Conservation (phyloP, 2,797 vertebrate species). For the Nothura maculosa region DNA sequence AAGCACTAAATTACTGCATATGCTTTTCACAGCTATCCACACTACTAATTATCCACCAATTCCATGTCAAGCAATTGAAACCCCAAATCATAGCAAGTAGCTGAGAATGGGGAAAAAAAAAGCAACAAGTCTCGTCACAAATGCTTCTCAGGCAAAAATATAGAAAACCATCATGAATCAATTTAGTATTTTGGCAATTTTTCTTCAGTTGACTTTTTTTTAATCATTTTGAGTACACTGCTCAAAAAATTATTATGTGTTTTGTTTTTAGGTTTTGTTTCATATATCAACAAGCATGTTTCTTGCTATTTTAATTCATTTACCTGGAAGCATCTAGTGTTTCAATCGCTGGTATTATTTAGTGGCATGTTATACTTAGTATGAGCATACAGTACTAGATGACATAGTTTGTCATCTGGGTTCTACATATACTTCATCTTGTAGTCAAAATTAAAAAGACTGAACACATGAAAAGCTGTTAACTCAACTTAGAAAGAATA, state of each 20-base stretch:
- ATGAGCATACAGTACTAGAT: neutral
- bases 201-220: neutral
- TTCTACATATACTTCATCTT: neutral
- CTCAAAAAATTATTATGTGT: neutral
- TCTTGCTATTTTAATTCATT: neutral
- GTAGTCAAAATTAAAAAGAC: neutral
- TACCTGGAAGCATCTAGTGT: neutral
- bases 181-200: neutral
- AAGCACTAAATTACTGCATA: conserved; percentile 58
- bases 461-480: neutral
- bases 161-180: neutral
- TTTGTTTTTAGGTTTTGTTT: neutral
- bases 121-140: neutral
- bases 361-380: neutral
- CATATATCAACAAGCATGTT: neutral
- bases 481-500: neutral
- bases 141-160: conserved; percentile 11
- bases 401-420: neutral
- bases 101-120: neutral
- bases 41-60: conserved; percentile 61
- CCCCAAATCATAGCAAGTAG: conserved; percentile 34
- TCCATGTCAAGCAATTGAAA: conserved; percentile 42
- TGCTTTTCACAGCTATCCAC: conserved; percentile 51
- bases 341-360: neutral
- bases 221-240: neutral